These are phyloP conservation scores for Propsilocerus akamusi DNA, from an alignment of 1,140 invertebrate species.

Conservation along the genomic window DNA sequence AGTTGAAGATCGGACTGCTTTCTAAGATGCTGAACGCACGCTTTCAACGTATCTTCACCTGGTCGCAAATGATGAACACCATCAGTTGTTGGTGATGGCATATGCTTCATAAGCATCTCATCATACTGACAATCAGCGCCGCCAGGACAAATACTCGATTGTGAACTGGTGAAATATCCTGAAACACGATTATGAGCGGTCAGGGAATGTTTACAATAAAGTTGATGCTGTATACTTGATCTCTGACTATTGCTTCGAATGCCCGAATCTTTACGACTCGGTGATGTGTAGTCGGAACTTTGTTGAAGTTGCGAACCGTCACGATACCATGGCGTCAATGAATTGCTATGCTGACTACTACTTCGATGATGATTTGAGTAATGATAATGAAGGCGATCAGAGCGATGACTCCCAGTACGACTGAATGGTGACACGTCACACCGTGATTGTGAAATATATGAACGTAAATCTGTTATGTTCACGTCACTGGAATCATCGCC, in stretches of 20 bases:
- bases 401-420: constrained; percentile 37
- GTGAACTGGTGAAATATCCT: constrained; percentile 69
- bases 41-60: constrained; percentile 33
- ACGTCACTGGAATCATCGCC: constrained; percentile 21
- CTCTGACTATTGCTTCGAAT: constrained; percentile 65
- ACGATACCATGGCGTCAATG: background rate
- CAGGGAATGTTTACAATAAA: constrained; percentile 40
- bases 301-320: background rate
- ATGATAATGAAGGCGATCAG: constrained; percentile 11
- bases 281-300: constrained; percentile 30
- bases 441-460: constrained; percentile 44
- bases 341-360: background rate
- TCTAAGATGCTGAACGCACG: constrained; percentile 56
- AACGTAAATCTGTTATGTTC: constrained; percentile 42
- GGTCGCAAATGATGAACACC: constrained; percentile 10
- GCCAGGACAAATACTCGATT: constrained; percentile 33
- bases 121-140: background rate
- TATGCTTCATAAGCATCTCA: constrained; percentile 9
- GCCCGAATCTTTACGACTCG: constrained; percentile 72
- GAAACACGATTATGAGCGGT: constrained; percentile 62
- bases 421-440: constrained; percentile 42
- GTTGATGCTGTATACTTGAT: constrained; percentile 70
- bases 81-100: constrained; percentile 10
- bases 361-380: background rate
- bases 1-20: constrained; percentile 76